Evolutionary conservation across 2,888 invertebrate genomes (phyloP).

Genomic region (Dryobota labecula): DNA sequence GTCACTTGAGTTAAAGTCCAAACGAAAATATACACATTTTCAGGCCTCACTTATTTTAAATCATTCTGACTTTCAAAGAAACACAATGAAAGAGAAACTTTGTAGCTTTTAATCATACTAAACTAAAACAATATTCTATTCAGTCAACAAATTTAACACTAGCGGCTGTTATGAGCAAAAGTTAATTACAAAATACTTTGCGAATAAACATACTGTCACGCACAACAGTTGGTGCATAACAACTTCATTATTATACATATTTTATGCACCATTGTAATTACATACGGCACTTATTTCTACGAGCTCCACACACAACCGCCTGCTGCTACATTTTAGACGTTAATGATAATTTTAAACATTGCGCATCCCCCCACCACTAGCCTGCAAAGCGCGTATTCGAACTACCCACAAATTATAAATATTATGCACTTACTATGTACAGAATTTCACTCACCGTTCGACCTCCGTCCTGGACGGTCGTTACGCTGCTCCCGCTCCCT

Average conservation of each 20-base stretch:
- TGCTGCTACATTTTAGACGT: slow-evolving; percentile 31
- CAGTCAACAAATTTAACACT: background rate
- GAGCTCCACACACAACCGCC: slow-evolving; percentile 33
- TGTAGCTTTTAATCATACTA: background rate
- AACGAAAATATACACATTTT: no score
- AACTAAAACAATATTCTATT: background rate
- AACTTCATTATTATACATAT: slow-evolving; percentile 24
- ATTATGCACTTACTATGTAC: slow-evolving; percentile 31
- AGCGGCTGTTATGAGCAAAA: slow-evolving; percentile 13
- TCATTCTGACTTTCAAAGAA: background rate
- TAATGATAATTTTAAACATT: slow-evolving; percentile 61
- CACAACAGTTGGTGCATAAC: slow-evolving; percentile 23
- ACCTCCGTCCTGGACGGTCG: no score
- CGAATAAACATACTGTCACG: slow-evolving; percentile 28
- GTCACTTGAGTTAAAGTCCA: no score
- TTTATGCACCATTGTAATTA: slow-evolving; percentile 17
- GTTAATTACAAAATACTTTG: slow-evolving; percentile 33
- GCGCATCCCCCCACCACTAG: slow-evolving; percentile 28
- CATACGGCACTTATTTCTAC: slow-evolving; percentile 13
- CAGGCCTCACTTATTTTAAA: background rate
- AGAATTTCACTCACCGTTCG: no score
- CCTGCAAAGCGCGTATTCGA: background rate
- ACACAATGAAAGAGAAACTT: background rate
- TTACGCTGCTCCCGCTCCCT: no score
- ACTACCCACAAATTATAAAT: slow-evolving; percentile 32